Conservation (phyloP, 2,797 vertebrate genomes). For the Notolepis coatsorum region DNA sequence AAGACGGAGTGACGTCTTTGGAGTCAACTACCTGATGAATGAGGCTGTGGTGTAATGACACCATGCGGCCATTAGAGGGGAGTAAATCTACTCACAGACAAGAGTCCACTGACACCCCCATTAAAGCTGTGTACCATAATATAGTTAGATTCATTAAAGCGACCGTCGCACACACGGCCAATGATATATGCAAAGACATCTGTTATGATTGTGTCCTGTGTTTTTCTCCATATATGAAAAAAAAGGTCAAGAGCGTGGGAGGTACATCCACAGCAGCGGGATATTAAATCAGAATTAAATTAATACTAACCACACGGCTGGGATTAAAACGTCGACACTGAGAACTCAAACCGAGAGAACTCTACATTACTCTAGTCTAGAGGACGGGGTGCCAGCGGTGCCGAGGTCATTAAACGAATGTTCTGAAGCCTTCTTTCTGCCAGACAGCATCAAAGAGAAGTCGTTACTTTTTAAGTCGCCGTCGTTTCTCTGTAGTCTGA, state of each 20-base stretch:
- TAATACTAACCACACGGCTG: slow-evolving; percentile 31
- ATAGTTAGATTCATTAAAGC: background rate
- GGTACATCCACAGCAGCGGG: slow-evolving; percentile 24
- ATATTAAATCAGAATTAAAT: slow-evolving; percentile 39
- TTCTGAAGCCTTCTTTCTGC: slow-evolving; percentile 16
- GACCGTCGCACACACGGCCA: background rate
- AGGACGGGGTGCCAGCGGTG: slow-evolving; percentile 37
- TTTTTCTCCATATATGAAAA: slow-evolving; percentile 10
- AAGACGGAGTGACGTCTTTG: slow-evolving; percentile 22
- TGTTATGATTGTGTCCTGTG: slow-evolving; percentile 20
- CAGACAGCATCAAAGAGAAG: slow-evolving; percentile 33
- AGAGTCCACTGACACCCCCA: background rate
- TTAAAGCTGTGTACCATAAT: background rate
- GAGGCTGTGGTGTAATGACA: slow-evolving; percentile 67
- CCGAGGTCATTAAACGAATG: slow-evolving; percentile 39
- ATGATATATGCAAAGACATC: slow-evolving; percentile 37
- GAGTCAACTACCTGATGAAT: slow-evolving; percentile 36
- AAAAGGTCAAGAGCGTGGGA: background rate
- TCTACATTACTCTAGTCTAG: slow-evolving; percentile 28
- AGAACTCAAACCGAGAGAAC: slow-evolving; percentile 40
- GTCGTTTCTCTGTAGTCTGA: slow-evolving; percentile 11
- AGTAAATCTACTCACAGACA: slow-evolving; percentile 63
- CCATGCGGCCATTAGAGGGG: slow-evolving; percentile 77
- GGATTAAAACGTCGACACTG: slow-evolving; percentile 37
- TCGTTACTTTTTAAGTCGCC: slow-evolving; percentile 21